Evolutionary conservation across 2,113 vertebrate species (phyloP).

Genomic region (Brachyistius frenatus): DNA sequence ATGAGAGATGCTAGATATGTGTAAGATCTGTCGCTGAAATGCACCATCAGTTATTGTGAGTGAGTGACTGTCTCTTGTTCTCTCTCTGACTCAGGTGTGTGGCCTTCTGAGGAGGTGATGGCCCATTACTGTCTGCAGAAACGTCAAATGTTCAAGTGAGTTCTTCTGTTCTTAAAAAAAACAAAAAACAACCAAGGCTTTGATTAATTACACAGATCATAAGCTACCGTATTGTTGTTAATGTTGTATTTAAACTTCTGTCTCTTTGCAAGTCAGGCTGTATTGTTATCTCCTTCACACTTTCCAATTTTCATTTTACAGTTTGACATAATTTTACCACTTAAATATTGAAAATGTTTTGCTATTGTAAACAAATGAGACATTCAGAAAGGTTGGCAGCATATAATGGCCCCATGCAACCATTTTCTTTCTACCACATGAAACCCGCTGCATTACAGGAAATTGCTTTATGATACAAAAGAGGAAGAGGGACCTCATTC

Average conservation of each 20-base stretch:
- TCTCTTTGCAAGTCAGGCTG: neutral
- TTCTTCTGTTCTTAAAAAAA: conserved; percentile 6
- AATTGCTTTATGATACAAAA: conserved; percentile 14
- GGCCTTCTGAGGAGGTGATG: conserved; percentile 97
- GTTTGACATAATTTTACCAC: neutral
- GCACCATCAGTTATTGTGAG: neutral
- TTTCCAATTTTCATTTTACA: neutral
- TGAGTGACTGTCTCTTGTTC: conserved; percentile 18
- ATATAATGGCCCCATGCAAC: neutral
- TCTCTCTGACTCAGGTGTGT: conserved; percentile 87
- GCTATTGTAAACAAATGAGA: neutral
- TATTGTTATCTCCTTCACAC: neutral
- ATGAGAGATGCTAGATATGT: conserved; percentile 13
- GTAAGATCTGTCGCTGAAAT: conserved; percentile 11
- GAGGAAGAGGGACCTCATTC: neutral
- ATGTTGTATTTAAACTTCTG: neutral
- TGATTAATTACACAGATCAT: neutral
- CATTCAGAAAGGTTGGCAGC: conserved; percentile 4
- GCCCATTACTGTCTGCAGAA: conserved; percentile 97
- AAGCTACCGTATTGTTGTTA: neutral
- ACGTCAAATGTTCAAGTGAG: conserved; percentile 91
- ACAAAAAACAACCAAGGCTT: conserved; percentile 17
- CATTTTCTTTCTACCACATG: neutral
- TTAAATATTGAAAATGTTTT: neutral
- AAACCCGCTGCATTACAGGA: neutral